These are phyloP conservation scores for Ochropleura leucogaster DNA, from an alignment of 2,888 invertebrate genomes.

Conservation along the genomic window DNA sequence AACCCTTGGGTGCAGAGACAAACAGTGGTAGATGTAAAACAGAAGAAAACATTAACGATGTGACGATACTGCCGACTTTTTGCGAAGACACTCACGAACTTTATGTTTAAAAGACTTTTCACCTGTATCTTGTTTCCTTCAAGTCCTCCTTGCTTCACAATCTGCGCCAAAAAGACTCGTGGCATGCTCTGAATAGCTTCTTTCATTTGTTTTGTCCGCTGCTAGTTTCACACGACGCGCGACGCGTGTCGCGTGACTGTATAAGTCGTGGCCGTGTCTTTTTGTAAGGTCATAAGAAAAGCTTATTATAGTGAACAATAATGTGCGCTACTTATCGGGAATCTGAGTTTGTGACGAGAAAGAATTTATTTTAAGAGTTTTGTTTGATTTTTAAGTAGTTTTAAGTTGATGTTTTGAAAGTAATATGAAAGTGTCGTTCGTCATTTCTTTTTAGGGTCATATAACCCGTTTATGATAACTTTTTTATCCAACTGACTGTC, in stretches of 20 bases:
- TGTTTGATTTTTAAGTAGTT: slow-evolving; percentile 1
- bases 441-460: background rate
- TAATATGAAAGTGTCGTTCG: background rate
- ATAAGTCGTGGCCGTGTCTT: background rate
- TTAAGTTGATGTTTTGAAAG: background rate
- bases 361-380: background rate
- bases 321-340: slow-evolving; percentile 30
- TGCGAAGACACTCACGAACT: too few relatives aligned
- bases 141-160: background rate
- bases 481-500: too few relatives aligned
- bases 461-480: too few relatives aligned
- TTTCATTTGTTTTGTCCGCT: background rate
- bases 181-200: background rate
- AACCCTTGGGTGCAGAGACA: too few relatives aligned
- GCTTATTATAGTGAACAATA: slow-evolving; percentile 23
- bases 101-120: too few relatives aligned
- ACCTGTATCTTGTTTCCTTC: background rate
- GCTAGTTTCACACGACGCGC: background rate
- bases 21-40: too few relatives aligned
- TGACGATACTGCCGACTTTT: too few relatives aligned
- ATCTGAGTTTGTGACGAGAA: slow-evolving; percentile 25
- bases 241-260: background rate
- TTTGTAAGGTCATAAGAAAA: slow-evolving; percentile 25
- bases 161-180: background rate
- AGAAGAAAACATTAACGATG: too few relatives aligned